A percentile compares a stretch with the other conserved stretches of the same genome.
phyloP scores from a whole-genome alignment of 1,140 invertebrate species.

The Aricia agestis region DNA sequence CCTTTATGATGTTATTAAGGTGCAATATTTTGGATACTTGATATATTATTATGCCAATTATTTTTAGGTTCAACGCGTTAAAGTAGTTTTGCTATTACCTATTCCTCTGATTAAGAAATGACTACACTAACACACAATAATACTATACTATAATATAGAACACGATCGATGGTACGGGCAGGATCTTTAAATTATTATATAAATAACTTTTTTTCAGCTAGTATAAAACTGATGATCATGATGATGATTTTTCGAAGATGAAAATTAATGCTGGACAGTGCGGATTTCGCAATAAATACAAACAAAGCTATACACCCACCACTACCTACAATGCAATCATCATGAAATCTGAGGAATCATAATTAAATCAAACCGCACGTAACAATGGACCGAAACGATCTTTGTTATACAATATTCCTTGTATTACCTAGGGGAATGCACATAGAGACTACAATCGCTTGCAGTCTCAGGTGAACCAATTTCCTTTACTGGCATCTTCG shows the following conservation, averaged over 20 bases:
- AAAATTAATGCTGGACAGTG: background rate
- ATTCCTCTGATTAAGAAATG: too few species aligned
- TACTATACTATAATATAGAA: too few species aligned
- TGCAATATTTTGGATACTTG: too few species aligned
- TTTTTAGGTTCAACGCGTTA: too few species aligned
- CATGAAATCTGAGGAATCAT: constrained; percentile 8
- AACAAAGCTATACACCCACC: background rate
- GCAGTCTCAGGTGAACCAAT: constrained; percentile 24
- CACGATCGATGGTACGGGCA: too few species aligned
- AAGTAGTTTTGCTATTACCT: too few species aligned
- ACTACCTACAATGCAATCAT: constrained; percentile 5
- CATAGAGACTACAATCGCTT: constrained; percentile 26
- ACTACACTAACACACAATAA: too few species aligned
- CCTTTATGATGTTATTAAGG: too few species aligned
- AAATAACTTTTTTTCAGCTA: too few species aligned
- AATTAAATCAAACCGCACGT: constrained; percentile 6
- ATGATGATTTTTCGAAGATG: background rate
- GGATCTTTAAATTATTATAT: too few species aligned
- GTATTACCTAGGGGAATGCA: constrained; percentile 19
- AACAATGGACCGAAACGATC: constrained; percentile 6
- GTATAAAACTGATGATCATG: too few species aligned
- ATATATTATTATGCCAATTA: too few species aligned
- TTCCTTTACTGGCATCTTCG: constrained; percentile 31
- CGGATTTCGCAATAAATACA: background rate
- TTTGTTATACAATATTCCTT: constrained; percentile 18